These are phyloP conservation scores for Cyphomyrmex costatus DNA, from an alignment of 1,140 invertebrate genomes.

Conservation along the genomic window DNA sequence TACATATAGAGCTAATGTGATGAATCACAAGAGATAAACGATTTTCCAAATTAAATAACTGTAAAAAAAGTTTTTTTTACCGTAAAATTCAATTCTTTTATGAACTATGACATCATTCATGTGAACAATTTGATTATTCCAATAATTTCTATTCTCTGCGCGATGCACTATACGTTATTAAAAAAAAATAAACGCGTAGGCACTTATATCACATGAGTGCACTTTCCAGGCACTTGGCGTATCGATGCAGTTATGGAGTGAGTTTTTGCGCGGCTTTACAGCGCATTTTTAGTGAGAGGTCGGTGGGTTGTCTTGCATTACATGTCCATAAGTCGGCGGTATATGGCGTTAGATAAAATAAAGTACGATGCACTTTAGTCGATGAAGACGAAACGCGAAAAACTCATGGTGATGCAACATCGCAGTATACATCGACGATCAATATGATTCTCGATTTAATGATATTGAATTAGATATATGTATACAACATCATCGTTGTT, in stretches of 20 bases:
- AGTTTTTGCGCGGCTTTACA: conserved; percentile 53
- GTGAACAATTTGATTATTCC: conserved; percentile 44
- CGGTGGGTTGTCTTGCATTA: conserved; percentile 55
- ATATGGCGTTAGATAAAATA: conserved; percentile 54
- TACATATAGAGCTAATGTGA: too few relatives aligned
- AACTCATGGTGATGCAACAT: conserved; percentile 31
- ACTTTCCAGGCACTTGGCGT: conserved; percentile 57
- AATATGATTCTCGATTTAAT: conserved; percentile 37
- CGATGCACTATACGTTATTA: conserved; percentile 34
- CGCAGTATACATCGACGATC: conserved; percentile 21
- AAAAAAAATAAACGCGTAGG: conserved; percentile 50
- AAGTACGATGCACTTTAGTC: conserved; percentile 62
- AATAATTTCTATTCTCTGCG: not conserved
- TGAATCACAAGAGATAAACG: not conserved
- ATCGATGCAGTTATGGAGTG: conserved; percentile 47
- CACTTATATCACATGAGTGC: conserved; percentile 54
- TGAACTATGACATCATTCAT: not conserved
- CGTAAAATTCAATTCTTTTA: conserved; percentile 21
- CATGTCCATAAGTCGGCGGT: conserved; percentile 59
- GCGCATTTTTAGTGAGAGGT: conserved; percentile 53
- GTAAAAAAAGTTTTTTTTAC: conserved; percentile 5
- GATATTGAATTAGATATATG: not conserved
- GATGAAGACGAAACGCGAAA: conserved; percentile 56
- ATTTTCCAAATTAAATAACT: conserved; percentile 19
- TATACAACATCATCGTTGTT: not conserved